Percentiles rank a stretch among this genome's conserved stretches.
phyloP scores from a whole-genome alignment of 2,888 invertebrate species.

The Chrysomela aeneicollis region DNA sequence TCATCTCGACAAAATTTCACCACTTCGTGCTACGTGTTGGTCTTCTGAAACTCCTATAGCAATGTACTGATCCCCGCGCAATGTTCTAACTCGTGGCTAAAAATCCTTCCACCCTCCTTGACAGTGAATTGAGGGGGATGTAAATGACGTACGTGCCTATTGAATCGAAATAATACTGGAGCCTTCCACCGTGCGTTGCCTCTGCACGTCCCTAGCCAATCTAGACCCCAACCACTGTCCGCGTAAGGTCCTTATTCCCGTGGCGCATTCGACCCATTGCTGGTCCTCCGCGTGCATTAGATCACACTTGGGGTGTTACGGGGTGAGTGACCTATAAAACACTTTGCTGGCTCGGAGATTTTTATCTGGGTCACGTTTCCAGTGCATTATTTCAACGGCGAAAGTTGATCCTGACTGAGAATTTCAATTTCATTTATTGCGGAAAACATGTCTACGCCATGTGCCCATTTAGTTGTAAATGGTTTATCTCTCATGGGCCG shows the following conservation, averaged over 20 bases:
- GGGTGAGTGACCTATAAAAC: constrained; percentile 39
- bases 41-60: no score
- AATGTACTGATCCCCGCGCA: not conserved
- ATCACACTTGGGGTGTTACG: constrained; percentile 36
- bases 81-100: not conserved
- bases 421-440: no score
- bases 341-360: constrained; percentile 35
- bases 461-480: no score
- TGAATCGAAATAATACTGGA: constrained; percentile 21
- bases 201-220: not conserved
- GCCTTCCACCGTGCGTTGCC: not conserved
- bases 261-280: not conserved
- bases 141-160: constrained; percentile 31
- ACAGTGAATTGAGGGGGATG: constrained; percentile 22
- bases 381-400: constrained; percentile 12
- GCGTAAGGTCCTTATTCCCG: not conserved
- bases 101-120: constrained; percentile 15
- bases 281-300: constrained; percentile 18
- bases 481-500: no score
- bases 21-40: no score
- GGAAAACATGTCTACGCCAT: no score
- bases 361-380: constrained; percentile 46
- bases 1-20: no score
- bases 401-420: no score
- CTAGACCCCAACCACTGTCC: not conserved